phyloP scores from a whole-genome alignment of 2,113 vertebrate species.

The Acrocephalus arundinaceus region DNA sequence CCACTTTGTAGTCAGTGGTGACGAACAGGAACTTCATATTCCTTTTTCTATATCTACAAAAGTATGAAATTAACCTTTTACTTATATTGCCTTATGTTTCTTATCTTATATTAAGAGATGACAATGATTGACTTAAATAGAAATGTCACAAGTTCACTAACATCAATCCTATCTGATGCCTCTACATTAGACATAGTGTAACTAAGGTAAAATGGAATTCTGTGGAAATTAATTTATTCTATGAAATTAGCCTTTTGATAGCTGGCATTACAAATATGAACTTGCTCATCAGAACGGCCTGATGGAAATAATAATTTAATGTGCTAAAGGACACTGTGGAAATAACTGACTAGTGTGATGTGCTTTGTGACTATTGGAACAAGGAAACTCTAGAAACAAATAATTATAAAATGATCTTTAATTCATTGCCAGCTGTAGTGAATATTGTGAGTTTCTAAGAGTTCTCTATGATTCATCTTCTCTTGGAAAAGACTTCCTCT shows the following conservation, averaged over 20 bases:
- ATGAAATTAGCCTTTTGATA: neutral
- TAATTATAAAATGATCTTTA: neutral
- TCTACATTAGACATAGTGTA: neutral
- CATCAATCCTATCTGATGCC: neutral
- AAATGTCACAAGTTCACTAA: neutral
- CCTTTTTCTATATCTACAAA: neutral
- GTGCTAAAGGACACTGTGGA: neutral
- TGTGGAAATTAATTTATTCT: neutral
- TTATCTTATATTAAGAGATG: neutral
- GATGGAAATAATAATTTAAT: neutral
- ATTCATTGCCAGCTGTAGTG: neutral
- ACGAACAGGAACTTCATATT: neutral
- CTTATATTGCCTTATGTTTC: neutral
- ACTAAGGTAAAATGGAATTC: neutral
- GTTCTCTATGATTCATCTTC: conserved; percentile 3
- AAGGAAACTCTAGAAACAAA: neutral
- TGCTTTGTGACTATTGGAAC: neutral
- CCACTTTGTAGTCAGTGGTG: neutral
- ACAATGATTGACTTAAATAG: neutral
- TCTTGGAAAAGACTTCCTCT: conserved; percentile 15
- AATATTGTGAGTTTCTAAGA: neutral
- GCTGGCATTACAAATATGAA: neutral
- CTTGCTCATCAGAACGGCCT: neutral
- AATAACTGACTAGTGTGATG: neutral
- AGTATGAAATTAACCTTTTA: neutral